Percentiles rank a stretch among this genome's conserved stretches.
These are phyloP conservation scores for Vombatus ursinus DNA, from an alignment of 2,113 vertebrate species.

Conservation along the genomic window DNA sequence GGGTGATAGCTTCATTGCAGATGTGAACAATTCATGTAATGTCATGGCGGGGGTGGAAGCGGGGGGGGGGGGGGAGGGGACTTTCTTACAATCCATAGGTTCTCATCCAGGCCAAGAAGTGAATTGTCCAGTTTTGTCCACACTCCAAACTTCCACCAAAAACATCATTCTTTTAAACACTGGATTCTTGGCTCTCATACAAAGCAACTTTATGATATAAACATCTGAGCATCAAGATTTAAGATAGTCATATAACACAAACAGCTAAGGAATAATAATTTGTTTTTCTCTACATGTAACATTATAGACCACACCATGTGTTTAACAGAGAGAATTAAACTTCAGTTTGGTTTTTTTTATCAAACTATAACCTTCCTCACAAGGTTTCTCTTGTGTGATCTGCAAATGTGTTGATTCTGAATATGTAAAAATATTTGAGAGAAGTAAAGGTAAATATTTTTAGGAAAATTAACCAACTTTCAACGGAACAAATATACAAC, in stretches of 20 bases:
- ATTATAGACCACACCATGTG: conserved; percentile 6
- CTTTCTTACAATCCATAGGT: conserved; percentile 19
- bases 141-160: neutral
- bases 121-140: neutral
- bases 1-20: conserved; percentile 9
- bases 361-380: conserved; percentile 45
- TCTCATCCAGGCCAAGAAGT: neutral
- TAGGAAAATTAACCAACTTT: conserved; percentile 56
- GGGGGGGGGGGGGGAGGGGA: fast-evolving
- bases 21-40: conserved; percentile 1
- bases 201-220: neutral
- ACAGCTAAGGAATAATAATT: neutral
- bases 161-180: neutral
- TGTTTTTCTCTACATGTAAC: conserved; percentile 11
- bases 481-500: conserved; percentile 4
- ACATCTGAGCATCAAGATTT: conserved; percentile 29
- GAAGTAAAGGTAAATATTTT: conserved; percentile 55
- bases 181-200: conserved; percentile 8
- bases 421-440: conserved; percentile 49
- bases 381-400: conserved; percentile 38
- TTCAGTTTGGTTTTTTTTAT: conserved; percentile 19
- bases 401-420: neutral
- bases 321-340: conserved; percentile 10
- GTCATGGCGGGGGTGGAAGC: neutral
- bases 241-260: conserved; percentile 38